Evolutionary conservation across 2,888 invertebrate species (phyloP), one percentile per base, ranked within the genome.

Genomic region (Meandrusa payeni): DNA sequence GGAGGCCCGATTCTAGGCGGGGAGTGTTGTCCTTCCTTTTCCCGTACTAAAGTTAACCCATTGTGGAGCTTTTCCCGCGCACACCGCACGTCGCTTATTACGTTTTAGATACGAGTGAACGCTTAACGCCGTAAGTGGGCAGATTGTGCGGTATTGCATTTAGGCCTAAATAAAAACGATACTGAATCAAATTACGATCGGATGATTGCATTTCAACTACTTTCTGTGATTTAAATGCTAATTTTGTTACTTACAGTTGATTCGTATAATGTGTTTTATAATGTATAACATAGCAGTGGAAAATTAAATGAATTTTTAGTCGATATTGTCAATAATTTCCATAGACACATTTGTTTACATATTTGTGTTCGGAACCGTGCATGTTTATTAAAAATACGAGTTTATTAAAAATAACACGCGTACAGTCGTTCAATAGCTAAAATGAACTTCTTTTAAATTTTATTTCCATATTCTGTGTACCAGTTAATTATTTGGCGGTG

Each of bases 121-220:
- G 76, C 74, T 81, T 80, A 76, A 76, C 72, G 72, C 74, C 74
- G 76, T 82, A 87, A 87, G 85, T 86, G 85, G 85, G 71, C 83
- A 85, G 85, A 86, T 85, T 81, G 81, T 73, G 74, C 76, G 73
- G 71, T 72, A 75, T 73, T 75, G 74, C 73, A 75, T 78, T 83
- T 82, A 82, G 82, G 83, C 86, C 85, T 80, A 82, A 81, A 78
- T 76, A 76, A 76, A 76, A 76, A 68, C 59, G 64, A 66, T 64
- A 63, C 61, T 60, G 55, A 72, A 75, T 68, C 57, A 57, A 69
- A 71, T 67, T 64, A 59, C 53, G 41, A 51, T 48, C 49, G 52
- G 46, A 52, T 42, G 44, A 55, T 52, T 48, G 54, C 47, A 42
- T 54, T 55, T 55, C 48, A 45, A 50, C 47, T 51, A 46, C 50